Evolutionary conservation across 2,888 invertebrate genomes (phyloP), one percentile per base, ranked within the genome.

Genomic region (Zygothrica quintamaculata): DNA sequence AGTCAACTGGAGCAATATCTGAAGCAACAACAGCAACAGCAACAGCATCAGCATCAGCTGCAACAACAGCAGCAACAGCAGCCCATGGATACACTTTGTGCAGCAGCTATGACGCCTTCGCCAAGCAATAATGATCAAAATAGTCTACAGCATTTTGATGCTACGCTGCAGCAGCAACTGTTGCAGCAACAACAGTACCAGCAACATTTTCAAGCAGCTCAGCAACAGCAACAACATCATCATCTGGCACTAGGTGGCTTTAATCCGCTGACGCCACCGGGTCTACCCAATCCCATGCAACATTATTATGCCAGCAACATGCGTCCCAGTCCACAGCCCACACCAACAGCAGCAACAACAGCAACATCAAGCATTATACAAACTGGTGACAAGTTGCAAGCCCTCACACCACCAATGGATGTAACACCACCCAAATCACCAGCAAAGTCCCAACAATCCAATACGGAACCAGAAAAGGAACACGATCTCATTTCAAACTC

Each of bases 191-290:
- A 80, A 65, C 84, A 81, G 22, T 76, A 84, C 25, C 88, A 86
- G 64, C 80, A 80, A 37, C 79, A 80, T 53, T 80, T 80, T 53
- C 79, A 80, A 31, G 86, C 84, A 6, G 79, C 79, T 6, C 78
- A 84, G 12, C 71, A 73, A 26, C 82, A 84, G 48, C 87, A 88
- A 22, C 88, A 88, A 25, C 84, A 87, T 37, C 72, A 74, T 42
- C 92, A 92, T 0, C 91, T 92, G 60, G 90, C 92, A 7, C 74
- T 93, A 37, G 93, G 93, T 0, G 93, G 93, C 0, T 94, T 94
- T 79, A 93, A 92, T 78, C 92, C 93, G 0, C 91, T 94, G 31
- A 94, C 94, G 4, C 94, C 94, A 0, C 94, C 94, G 0, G 93
- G 93, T 5, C 92, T 93, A 60, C 90, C 91, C 26, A 89, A 87